Conservation (phyloP, 2,113 vertebrate species). For the Trachemys scripta region DNA sequence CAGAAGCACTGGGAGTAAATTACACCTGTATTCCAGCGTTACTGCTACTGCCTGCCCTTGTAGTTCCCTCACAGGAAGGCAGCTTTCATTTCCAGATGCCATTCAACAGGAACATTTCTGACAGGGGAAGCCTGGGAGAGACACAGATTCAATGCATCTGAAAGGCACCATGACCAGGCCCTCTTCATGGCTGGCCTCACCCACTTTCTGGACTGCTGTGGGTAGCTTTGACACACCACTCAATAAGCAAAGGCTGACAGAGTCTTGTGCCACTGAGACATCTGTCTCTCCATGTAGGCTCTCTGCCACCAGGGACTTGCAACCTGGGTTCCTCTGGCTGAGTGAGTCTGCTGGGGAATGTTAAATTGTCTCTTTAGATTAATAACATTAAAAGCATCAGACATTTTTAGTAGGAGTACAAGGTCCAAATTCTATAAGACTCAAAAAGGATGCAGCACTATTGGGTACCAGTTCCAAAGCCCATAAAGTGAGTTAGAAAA, state of each 20-base stretch:
- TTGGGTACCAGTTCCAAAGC: conserved; percentile 35
- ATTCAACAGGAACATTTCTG: background rate
- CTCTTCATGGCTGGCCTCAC: background rate
- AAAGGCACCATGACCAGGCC: background rate
- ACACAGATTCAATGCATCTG: background rate
- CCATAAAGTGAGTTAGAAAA: background rate
- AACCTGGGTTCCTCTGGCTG: conserved; percentile 23
- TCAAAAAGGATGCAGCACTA: background rate
- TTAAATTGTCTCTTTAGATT: conserved; percentile 46
- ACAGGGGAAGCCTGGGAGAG: background rate
- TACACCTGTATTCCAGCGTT: background rate
- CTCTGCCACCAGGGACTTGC: background rate
- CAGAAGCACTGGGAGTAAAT: background rate
- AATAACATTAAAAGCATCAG: conserved; percentile 47
- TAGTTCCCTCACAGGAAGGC: background rate
- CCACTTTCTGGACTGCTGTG: background rate
- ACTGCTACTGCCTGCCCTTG: background rate
- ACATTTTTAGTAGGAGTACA: conserved; percentile 71
- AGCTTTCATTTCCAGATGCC: background rate
- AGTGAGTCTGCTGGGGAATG: conserved; percentile 6
- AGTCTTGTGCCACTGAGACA: background rate
- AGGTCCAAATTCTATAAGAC: background rate
- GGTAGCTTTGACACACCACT: background rate
- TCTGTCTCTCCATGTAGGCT: background rate
- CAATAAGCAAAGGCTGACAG: background rate